These are phyloP conservation scores for Aptenodytes patagonicus DNA, from an alignment of 2,113 vertebrate genomes.

Conservation along the genomic window DNA sequence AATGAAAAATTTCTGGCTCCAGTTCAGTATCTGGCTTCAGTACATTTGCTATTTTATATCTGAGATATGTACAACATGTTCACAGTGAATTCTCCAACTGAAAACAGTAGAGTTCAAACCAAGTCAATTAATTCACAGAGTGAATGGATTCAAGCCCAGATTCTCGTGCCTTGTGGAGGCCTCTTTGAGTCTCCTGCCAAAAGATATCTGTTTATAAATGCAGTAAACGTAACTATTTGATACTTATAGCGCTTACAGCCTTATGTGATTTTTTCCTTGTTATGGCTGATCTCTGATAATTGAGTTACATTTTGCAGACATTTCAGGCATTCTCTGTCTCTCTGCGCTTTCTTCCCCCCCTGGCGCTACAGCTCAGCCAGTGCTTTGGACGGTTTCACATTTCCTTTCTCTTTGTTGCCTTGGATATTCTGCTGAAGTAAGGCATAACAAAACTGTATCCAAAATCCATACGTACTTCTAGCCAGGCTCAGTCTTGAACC, in stretches of 20 bases:
- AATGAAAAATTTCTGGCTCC: conserved; percentile 79
- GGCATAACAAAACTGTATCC: conserved; percentile 64
- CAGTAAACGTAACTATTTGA: conserved; percentile 76
- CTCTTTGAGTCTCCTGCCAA: conserved; percentile 82
- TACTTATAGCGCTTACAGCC: conserved; percentile 74
- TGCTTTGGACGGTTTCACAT: conserved; percentile 45
- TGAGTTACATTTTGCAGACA: conserved; percentile 68
- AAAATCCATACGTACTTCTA: conserved; percentile 43
- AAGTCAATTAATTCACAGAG: conserved; percentile 88
- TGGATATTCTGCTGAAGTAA: conserved; percentile 71
- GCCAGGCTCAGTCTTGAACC: conserved; percentile 35
- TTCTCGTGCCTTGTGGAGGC: conserved; percentile 78
- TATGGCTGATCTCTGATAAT: conserved; percentile 73
- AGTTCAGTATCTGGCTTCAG: conserved; percentile 81
- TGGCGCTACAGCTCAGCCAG: conserved; percentile 21
- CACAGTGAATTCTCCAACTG: conserved; percentile 87
- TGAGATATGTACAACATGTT: conserved; percentile 87
- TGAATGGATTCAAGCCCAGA: conserved; percentile 86
- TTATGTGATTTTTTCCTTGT: conserved; percentile 69
- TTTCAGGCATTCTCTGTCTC: conserved; percentile 61
- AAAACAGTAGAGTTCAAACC: conserved; percentile 87
- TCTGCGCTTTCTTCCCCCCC: conserved; percentile 26
- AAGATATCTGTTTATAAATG: conserved; percentile 83
- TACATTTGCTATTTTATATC: conserved; percentile 86
- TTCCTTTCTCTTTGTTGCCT: conserved; percentile 61